Evolutionary conservation across 2,888 invertebrate genomes (phyloP).

Genomic region (Eristalis pertinax): DNA sequence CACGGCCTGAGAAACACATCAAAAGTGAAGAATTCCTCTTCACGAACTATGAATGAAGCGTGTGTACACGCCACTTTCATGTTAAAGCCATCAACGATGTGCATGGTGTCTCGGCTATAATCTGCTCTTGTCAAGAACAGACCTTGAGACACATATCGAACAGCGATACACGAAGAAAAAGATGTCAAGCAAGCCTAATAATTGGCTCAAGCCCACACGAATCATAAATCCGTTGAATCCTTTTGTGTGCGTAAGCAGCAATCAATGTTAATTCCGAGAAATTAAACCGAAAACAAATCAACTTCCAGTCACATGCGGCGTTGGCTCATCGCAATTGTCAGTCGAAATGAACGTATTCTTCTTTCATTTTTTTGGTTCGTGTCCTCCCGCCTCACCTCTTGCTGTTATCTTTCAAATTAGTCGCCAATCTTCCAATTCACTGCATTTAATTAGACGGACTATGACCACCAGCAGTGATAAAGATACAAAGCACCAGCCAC

Average conservation of each 20-base stretch:
- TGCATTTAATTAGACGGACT: constrained; percentile 7
- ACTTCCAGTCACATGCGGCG: neutral
- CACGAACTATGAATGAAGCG: too few relatives aligned
- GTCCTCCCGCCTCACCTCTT: neutral
- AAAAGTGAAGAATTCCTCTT: too few relatives aligned
- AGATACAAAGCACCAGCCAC: constrained; percentile 11
- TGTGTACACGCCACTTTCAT: too few relatives aligned
- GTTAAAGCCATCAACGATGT: too few relatives aligned
- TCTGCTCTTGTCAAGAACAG: too few relatives aligned
- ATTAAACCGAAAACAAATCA: neutral
- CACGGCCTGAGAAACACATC: too few relatives aligned
- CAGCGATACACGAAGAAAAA: neutral
- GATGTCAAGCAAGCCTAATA: neutral
- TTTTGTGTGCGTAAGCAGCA: neutral
- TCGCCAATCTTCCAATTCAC: constrained; percentile 2
- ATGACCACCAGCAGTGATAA: constrained; percentile 12
- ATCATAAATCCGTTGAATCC: neutral
- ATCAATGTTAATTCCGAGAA: neutral
- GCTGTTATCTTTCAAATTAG: neutral
- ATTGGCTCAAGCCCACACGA: neutral
- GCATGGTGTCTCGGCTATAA: too few relatives aligned
- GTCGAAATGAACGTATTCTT: neutral
- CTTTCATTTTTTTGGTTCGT: neutral
- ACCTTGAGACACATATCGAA: neutral
- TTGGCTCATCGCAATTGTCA: neutral